phyloP scores from a whole-genome alignment of 2,888 invertebrate species.

The Agrenia bidenticulata region DNA sequence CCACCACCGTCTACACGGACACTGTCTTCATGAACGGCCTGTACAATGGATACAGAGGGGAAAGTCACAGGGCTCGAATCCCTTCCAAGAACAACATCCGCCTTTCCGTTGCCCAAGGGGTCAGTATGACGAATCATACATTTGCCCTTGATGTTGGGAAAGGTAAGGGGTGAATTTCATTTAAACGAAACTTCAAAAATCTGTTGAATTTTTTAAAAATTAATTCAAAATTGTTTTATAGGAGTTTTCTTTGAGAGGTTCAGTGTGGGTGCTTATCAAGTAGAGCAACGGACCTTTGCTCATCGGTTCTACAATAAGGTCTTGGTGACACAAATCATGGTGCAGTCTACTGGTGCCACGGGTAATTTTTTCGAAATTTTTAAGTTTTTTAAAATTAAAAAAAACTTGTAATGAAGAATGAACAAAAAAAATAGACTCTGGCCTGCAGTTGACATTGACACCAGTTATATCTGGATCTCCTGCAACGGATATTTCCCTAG shows the following conservation, averaged over 20 bases:
- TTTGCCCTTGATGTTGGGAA: constrained; percentile 46
- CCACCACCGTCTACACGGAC: constrained; percentile 49
- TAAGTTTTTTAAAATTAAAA: no score
- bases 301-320: constrained; percentile 47
- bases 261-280: constrained; percentile 20
- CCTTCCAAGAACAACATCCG: constrained; percentile 50
- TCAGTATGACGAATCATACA: constrained; percentile 17
- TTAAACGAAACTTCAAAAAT: neutral
- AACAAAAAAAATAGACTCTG: no score
- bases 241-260: constrained; percentile 44
- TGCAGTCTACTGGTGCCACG: no score
- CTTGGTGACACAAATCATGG: constrained; percentile 45
- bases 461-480: constrained; percentile 11
- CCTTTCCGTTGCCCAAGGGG: constrained; percentile 10
- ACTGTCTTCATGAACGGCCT: constrained; percentile 53
- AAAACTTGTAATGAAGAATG: no score
- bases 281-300: constrained; percentile 49
- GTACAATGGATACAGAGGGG: constrained; percentile 51
- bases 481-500: constrained; percentile 43
- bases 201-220: neutral
- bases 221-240: constrained; percentile 13
- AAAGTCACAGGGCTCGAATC: constrained; percentile 51
- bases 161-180: constrained; percentile 26
- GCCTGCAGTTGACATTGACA: neutral
- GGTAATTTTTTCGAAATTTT: no score